These are phyloP conservation scores for Chesias legatella DNA, from an alignment of 2,888 invertebrate species.

Conservation along the genomic window DNA sequence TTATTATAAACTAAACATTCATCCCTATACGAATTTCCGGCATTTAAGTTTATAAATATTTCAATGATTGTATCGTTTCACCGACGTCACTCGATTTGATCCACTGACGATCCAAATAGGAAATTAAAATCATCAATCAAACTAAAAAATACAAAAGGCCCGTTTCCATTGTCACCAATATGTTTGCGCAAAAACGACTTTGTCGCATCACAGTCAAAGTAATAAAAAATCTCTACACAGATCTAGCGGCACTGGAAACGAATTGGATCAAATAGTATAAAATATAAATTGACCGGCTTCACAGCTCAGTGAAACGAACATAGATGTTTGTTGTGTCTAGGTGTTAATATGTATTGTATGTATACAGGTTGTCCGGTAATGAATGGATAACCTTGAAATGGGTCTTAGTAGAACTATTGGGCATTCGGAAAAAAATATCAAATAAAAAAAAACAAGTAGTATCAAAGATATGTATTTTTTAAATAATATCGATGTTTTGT, in stretches of 20 bases:
- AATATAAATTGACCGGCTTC: neutral
- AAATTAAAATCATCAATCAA: constrained; percentile 81
- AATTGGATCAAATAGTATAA: neutral
- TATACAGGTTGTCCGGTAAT: too few species aligned
- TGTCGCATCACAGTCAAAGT: constrained; percentile 79
- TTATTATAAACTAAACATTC: too few species aligned
- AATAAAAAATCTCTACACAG: constrained; percentile 66
- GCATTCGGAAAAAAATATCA: too few species aligned
- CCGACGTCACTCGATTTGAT: constrained; percentile 28
- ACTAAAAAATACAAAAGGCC: constrained; percentile 77
- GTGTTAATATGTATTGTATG: too few species aligned
- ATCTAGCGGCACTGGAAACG: constrained; percentile 40
- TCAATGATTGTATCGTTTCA: constrained; percentile 18
- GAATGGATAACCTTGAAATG: too few species aligned
- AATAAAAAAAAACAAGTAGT: too few species aligned
- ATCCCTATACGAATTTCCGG: too few species aligned
- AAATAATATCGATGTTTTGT: too few species aligned
- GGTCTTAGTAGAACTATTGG: too few species aligned
- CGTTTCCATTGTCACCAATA: constrained; percentile 77
- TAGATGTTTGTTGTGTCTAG: too few species aligned
- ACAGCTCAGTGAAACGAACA: too few species aligned
- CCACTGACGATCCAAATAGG: constrained; percentile 67
- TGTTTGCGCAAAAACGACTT: constrained; percentile 80
- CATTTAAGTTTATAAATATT: neutral
- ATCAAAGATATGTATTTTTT: too few species aligned